Evolutionary conservation across 2,797 vertebrate genomes (phyloP).

Genomic region (Pseudomugil tenellus): DNA sequence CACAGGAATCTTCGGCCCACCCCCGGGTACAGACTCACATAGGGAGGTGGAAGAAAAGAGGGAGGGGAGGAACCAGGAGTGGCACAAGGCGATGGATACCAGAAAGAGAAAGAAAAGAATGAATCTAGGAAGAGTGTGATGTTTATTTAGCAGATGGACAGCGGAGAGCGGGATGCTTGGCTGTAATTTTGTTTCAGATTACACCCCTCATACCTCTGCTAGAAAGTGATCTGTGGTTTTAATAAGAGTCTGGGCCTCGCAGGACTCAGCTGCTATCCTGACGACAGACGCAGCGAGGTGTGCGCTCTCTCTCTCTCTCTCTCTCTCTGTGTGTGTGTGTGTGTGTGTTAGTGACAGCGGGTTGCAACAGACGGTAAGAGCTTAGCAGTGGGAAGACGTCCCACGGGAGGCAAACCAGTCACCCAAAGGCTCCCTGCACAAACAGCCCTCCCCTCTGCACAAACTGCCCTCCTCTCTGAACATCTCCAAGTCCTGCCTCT

Average conservation of each 20-base stretch:
- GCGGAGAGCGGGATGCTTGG: constrained; percentile 39
- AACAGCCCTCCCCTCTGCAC: constrained; percentile 73
- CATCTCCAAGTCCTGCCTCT: background rate
- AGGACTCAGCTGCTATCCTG: constrained; percentile 98
- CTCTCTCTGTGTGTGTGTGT: constrained; percentile 7
- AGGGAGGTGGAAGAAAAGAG: constrained; percentile 16
- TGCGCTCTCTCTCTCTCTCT: constrained; percentile 18
- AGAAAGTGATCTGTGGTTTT: constrained; percentile 99
- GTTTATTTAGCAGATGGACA: constrained; percentile 61
- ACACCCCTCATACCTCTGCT: constrained; percentile 75
- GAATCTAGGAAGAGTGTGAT: constrained; percentile 23
- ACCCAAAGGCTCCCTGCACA: constrained; percentile 85
- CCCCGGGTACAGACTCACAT: constrained; percentile 85
- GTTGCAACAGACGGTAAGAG: constrained; percentile 82
- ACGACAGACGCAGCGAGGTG: constrained; percentile 81
- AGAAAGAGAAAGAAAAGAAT: constrained; percentile 13
- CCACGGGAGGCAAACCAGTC: constrained; percentile 79
- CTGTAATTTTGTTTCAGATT: constrained; percentile 74
- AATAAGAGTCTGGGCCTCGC: constrained; percentile 94
- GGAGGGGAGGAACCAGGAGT: constrained; percentile 16
- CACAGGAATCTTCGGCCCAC: constrained; percentile 97
- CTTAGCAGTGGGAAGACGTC: constrained; percentile 74
- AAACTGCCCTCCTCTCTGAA: constrained; percentile 70
- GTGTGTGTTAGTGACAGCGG: constrained; percentile 85
- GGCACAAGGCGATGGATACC: constrained; percentile 39